Evolutionary conservation across 2,797 vertebrate species (phyloP).

Genomic region (Anabacerthia variegaticeps): DNA sequence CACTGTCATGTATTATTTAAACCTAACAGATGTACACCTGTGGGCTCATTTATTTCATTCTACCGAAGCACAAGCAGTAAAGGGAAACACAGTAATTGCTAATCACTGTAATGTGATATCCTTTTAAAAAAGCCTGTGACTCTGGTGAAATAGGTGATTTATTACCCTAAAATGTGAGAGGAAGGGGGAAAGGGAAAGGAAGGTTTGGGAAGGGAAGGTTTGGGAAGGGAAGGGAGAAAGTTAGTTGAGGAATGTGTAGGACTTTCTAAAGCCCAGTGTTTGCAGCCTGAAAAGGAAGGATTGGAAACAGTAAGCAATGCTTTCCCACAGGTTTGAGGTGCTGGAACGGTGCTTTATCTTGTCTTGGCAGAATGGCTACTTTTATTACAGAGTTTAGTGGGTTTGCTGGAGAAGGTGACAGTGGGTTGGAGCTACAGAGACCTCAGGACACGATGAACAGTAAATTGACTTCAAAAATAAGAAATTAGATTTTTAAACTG

Average conservation of each 20-base stretch:
- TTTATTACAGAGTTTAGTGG: not conserved
- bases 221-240: not conserved
- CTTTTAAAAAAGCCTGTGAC: not conserved
- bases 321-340: not conserved
- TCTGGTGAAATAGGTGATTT: not conserved
- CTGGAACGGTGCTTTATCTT: not conserved
- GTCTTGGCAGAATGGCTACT: not conserved
- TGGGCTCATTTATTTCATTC: conserved; percentile 10
- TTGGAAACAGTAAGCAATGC: not conserved
- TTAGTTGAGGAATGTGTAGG: not conserved
- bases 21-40: not conserved
- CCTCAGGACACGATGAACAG: not conserved
- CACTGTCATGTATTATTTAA: conserved; percentile 47
- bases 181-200: not conserved
- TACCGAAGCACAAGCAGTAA: not conserved
- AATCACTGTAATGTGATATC: not conserved
- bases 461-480: not conserved
- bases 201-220: not conserved
- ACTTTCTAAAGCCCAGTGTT: not conserved
- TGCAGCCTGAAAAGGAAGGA: not conserved
- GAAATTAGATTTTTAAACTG: not conserved
- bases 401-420: not conserved
- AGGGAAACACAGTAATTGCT: not conserved
- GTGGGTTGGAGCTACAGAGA: not conserved
- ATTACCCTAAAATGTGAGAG: not conserved